A percentile compares a stretch with the other conserved stretches of the same genome.
Conservation (phyloP, 2,797 vertebrate species). For the Molossus alvarezi region DNA sequence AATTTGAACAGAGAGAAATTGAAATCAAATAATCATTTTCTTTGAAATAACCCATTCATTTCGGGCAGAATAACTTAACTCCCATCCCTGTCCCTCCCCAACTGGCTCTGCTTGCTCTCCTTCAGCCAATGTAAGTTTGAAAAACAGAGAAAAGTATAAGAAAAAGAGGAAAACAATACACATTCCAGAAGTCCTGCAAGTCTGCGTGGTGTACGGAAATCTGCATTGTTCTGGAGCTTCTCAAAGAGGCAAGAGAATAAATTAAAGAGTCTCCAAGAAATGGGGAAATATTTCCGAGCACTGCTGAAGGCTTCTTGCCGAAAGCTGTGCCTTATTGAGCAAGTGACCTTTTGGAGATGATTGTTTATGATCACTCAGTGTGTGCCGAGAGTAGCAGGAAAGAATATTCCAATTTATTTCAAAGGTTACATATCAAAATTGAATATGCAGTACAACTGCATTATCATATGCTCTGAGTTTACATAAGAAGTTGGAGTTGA, state of each 20-base stretch:
- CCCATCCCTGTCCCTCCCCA: neutral
- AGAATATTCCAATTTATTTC: conserved; percentile 93
- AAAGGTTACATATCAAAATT: conserved; percentile 93
- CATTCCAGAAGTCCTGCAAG: conserved; percentile 13
- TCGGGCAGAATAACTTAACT: neutral
- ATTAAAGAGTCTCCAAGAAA: conserved; percentile 79
- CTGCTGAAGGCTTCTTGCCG: conserved; percentile 81
- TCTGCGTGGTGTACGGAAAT: conserved; percentile 25
- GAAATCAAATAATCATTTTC: conserved; percentile 62
- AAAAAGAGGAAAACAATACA: conserved; percentile 63
- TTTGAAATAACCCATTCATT: conserved; percentile 64
- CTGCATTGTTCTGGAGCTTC: conserved; percentile 70
- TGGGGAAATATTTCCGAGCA: conserved; percentile 76
- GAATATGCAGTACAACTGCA: conserved; percentile 89
- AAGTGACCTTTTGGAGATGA: conserved; percentile 91
- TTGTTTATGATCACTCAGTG: conserved; percentile 90
- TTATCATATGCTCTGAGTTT: conserved; percentile 88
- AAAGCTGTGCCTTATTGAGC: conserved; percentile 84
- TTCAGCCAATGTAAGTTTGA: conserved; percentile 4
- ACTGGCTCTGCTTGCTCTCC: neutral
- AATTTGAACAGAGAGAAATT: conserved; percentile 5
- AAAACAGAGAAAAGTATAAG: conserved; percentile 42
- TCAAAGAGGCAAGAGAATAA: conserved; percentile 76
- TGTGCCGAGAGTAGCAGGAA: conserved; percentile 86
- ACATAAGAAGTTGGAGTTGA: conserved; percentile 83